phyloP scores from a whole-genome alignment of 2,113 vertebrate genomes.

The Paratilapia polleni region DNA sequence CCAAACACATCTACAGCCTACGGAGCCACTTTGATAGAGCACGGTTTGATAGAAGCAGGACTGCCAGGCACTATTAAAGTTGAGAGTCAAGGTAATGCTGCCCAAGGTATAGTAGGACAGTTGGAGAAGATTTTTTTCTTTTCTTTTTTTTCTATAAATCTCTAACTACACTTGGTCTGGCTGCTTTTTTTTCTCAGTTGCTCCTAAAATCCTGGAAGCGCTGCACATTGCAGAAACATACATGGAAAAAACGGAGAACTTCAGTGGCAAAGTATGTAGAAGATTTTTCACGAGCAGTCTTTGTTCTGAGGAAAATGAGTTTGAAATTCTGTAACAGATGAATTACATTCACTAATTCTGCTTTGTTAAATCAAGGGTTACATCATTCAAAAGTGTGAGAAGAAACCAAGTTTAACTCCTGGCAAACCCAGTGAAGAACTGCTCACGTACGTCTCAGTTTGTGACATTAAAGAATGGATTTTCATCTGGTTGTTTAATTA shows the following conservation, averaged over 20 bases:
- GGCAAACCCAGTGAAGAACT: conserved; percentile 89
- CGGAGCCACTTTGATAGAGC: conserved; percentile 92
- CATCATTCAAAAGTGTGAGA: conserved; percentile 94
- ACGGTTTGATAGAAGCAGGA: conserved; percentile 90
- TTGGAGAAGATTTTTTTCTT: not conserved
- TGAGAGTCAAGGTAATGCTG: conserved; percentile 81
- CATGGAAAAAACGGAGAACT: conserved; percentile 84
- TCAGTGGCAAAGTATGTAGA: conserved; percentile 86
- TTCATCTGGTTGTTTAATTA: not conserved
- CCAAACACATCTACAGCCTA: conserved; percentile 82
- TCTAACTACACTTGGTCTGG: not conserved
- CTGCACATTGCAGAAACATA: conserved; percentile 90
- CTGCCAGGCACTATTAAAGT: conserved; percentile 85
- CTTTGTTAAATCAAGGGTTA: conserved; percentile 84
- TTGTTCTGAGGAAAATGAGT: not conserved
- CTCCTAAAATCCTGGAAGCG: conserved; percentile 84
- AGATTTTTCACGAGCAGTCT: not conserved
- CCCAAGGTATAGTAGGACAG: conserved; percentile 68
- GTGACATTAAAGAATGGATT: not conserved
- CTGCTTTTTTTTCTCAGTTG: conserved; percentile 55
- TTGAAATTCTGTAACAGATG: not conserved
- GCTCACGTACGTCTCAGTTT: conserved; percentile 85
- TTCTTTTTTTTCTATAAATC: not conserved
- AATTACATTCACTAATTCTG: not conserved
- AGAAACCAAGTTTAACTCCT: conserved; percentile 88